These are phyloP conservation scores for Melanotaenia pygmaea DNA, from an alignment of 2,797 vertebrate species.

Conservation along the genomic window DNA sequence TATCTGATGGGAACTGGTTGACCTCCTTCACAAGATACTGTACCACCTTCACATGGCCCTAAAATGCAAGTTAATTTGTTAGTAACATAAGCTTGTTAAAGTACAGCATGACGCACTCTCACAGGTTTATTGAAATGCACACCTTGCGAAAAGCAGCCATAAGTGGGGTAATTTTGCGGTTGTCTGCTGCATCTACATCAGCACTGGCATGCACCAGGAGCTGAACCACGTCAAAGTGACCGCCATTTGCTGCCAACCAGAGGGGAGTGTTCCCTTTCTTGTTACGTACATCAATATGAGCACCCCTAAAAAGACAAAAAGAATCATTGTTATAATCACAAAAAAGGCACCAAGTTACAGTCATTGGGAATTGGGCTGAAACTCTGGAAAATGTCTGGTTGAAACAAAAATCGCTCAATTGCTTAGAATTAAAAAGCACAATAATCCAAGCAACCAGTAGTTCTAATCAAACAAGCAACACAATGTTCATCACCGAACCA, in stretches of 20 bases:
- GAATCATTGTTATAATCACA: not conserved
- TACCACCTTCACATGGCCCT: slow-evolving; percentile 99
- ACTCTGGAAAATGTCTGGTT: not conserved
- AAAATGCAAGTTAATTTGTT: slow-evolving; percentile 31
- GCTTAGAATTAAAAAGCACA: not conserved
- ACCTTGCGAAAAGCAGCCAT: slow-evolving; percentile 99
- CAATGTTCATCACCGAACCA: not conserved
- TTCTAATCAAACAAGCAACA: not conserved
- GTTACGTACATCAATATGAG: slow-evolving; percentile 97
- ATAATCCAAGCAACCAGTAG: not conserved
- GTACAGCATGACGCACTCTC: not conserved
- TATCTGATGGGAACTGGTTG: slow-evolving; percentile 98
- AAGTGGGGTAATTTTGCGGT: slow-evolving; percentile 97
- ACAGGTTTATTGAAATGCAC: not conserved
- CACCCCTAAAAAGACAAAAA: slow-evolving; percentile 83
- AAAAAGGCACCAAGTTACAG: no score
- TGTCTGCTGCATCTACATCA: slow-evolving; percentile 98
- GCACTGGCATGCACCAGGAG: slow-evolving; percentile 95
- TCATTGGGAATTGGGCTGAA: not conserved
- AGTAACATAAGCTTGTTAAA: not conserved
- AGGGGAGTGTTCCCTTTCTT: slow-evolving; percentile 99
- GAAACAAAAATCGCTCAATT: not conserved
- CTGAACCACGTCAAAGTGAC: slow-evolving; percentile 98
- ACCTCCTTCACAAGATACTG: slow-evolving; percentile 99
- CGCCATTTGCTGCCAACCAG: slow-evolving; percentile 96